phyloP scores from a whole-genome alignment of 30 jellyfish, hydroid and myxozoan species.

The Hydractinia echinata region DNA sequence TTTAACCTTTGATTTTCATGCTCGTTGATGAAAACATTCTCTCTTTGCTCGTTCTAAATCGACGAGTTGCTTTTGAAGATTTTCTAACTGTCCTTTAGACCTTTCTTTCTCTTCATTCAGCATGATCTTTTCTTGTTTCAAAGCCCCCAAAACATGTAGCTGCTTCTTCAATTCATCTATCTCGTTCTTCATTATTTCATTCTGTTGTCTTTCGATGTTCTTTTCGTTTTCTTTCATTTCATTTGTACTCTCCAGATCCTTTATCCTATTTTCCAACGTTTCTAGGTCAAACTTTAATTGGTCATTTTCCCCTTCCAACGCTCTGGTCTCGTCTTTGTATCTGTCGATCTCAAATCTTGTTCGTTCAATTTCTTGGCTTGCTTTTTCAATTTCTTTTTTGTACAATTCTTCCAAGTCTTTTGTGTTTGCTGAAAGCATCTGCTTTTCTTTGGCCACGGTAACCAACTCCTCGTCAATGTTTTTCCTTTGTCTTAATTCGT shows the following conservation, averaged over 20 bases:
- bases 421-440: neutral
- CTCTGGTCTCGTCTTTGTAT: constrained; percentile 22
- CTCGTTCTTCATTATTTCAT: constrained; percentile 25
- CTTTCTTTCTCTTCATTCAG: constrained; percentile 14
- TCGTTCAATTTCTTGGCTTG: neutral
- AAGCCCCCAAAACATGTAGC: neutral
- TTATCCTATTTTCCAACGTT: constrained; percentile 1
- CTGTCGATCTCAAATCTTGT: constrained; percentile 12
- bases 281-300: constrained; percentile 12
- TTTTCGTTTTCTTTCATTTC: neutral
- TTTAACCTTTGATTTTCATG: constrained; percentile 15
- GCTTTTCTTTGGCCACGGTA: neutral
- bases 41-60: constrained; percentile 15
- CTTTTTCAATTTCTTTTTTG: constrained; percentile 27
- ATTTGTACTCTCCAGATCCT: constrained; percentile 17
- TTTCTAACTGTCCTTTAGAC: neutral
- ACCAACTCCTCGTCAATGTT: neutral
- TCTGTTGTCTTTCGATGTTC: constrained; percentile 21
- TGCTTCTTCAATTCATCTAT: constrained; percentile 25
- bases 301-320: constrained; percentile 8
- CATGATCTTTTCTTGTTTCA: constrained; percentile 13
- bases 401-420: constrained; percentile 14
- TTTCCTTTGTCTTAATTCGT: constrained; percentile 9
- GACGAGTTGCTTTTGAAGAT: constrained; percentile 2
- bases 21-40: neutral